Conservation (phyloP, 2,888 invertebrate genomes). For the Spialia ferax region DNA sequence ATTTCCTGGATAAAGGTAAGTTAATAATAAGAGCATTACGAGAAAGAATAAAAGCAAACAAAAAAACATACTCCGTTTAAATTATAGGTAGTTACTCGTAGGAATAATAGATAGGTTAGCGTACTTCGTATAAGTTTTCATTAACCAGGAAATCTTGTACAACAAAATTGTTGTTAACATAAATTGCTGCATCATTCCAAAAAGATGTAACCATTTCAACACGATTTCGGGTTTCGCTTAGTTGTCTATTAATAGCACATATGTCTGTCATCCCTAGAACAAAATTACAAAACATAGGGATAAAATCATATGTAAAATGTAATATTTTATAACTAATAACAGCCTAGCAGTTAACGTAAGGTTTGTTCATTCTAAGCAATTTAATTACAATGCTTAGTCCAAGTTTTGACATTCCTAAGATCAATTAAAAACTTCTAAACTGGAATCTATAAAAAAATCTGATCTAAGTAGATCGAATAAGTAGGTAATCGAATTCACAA, state of each 20-base stretch:
- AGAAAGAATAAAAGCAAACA: no score
- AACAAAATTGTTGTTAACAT: constrained; percentile 75
- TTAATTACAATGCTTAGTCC: background rate
- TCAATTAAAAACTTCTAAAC: no score
- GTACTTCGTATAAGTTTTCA: constrained; percentile 70
- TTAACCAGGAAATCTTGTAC: constrained; percentile 61
- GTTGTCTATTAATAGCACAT: constrained; percentile 69
- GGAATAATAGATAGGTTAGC: constrained; percentile 17
- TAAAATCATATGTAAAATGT: background rate
- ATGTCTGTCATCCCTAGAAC: constrained; percentile 67
- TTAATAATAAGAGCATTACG: background rate
- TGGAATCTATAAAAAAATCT: no score
- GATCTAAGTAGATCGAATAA: no score
- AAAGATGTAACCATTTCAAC: constrained; percentile 72
- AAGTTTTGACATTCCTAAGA: background rate
- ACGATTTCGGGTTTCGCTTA: constrained; percentile 71
- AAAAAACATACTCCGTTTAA: no score
- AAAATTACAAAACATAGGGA: background rate
- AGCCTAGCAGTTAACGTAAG: no score
- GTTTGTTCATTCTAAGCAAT: background rate
- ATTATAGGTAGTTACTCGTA: no score
- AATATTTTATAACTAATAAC: background rate
- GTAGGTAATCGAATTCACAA: no score
- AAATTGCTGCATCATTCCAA: constrained; percentile 73
- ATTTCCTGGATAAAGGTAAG: constrained; percentile 60